Evolutionary conservation across 2,797 vertebrate species (phyloP), one percentile per base, ranked within the genome.

Genomic region (Bradypodion pumilum): DNA sequence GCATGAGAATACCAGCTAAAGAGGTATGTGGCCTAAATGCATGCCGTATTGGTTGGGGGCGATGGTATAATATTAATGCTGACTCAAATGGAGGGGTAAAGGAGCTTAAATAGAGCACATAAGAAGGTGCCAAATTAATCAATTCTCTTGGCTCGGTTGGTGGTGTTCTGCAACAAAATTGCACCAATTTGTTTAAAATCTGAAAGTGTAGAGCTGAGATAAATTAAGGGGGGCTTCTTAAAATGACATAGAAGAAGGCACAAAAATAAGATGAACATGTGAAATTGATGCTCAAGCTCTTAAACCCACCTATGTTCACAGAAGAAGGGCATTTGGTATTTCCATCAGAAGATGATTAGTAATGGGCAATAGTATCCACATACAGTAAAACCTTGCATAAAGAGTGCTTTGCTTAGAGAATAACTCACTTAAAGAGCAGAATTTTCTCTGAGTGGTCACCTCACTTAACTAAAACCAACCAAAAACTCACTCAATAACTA

Each of bases 11-110:
- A 49, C 25, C 81, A 56, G 66, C 60, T 80, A 13, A 76, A 78
- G 82, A 49, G 44, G 49, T 73, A 63, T 63, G n/a, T 73, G 66
- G 37, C 74, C 65, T 65, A 86, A 91, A 82, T 81, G 60, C 60
- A 77, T 52, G 21, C 80, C 85, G 5, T 74, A 68, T 77, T 59
- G 78, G 78, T 42, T 56, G 69, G 78, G 40, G 68, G 66, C 69
- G 4, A 12, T 49, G 46, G 52, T 16, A 5, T 56, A 75, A 76
- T 83, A 46, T 69, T 81, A 76, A 86, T 85, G 87, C 84, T 82
- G 87, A 25, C 78, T 77, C 29, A 44, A 80, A 63, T 40, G 21
- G 40, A 23, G 40, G 74, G 37, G 49, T 56, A 42, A 66, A 63
- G 74, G 21, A 21, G 19, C 37, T 62, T 70, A 60, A 70, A 44